Percentiles rank a stretch among this genome's conserved stretches.
These are phyloP conservation scores for Papilio polyxenes DNA, from an alignment of 1,140 invertebrate species.

Conservation along the genomic window DNA sequence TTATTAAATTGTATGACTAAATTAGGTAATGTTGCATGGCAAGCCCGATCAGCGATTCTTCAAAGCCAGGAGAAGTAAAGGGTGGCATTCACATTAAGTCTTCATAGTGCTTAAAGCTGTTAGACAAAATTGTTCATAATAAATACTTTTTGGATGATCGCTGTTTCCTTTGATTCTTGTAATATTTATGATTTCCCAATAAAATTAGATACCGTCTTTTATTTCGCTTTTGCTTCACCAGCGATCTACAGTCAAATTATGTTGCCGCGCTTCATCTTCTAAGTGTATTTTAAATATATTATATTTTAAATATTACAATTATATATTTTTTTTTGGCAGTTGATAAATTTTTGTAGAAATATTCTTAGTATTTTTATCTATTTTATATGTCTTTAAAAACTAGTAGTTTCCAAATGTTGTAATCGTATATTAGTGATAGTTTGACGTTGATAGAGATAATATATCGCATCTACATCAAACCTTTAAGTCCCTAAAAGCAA, in stretches of 20 bases:
- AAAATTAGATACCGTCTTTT: not conserved
- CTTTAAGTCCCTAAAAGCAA: not conserved
- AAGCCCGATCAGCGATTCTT: conserved; percentile 12
- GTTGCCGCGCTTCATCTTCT: conserved; percentile 16
- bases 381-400: not conserved
- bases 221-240: not conserved
- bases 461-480: not conserved
- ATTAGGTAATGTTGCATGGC: conserved; percentile 35
- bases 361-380: not conserved
- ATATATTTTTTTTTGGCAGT: not conserved
- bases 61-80: not conserved
- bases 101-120: conserved; percentile 16
- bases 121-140: conserved; percentile 9
- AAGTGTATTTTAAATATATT: not conserved
- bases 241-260: not conserved
- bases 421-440: not conserved
- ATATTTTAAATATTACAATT: not conserved
- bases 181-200: not conserved
- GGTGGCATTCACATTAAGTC: conserved; percentile 7
- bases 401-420: not conserved
- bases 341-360: not conserved
- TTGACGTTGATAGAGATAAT: not conserved
- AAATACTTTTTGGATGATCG: conserved; percentile 19
- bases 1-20: conserved; percentile 18
- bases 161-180: conserved; percentile 21